Conservation (phyloP, 2,888 invertebrate genomes). For the Megalurothrips usitatus region DNA sequence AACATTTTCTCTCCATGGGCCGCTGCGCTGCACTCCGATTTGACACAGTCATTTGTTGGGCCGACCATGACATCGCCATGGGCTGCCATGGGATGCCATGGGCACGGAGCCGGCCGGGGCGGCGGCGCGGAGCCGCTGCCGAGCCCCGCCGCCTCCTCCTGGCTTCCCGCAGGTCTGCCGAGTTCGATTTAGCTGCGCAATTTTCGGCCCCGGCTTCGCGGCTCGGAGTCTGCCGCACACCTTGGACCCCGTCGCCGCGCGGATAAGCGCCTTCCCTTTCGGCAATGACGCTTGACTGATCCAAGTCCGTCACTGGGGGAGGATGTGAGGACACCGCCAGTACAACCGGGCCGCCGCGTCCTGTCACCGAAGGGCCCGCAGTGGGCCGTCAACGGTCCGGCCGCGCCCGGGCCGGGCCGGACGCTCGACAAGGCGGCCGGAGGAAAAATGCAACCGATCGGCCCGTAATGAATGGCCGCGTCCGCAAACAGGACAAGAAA, state of each 20-base stretch:
- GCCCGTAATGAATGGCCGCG: background rate
- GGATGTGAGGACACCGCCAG: too few relatives aligned
- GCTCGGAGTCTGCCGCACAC: too few relatives aligned
- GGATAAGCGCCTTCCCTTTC: too few relatives aligned
- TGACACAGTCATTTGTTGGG: slow-evolving; percentile 10
- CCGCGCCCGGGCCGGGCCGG: background rate
- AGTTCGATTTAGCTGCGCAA: background rate
- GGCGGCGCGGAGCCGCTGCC: background rate
- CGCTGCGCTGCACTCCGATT: background rate
- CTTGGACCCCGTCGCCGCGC: too few relatives aligned
- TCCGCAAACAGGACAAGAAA: background rate
- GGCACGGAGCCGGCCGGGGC: too few relatives aligned
- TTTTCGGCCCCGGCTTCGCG: too few relatives aligned
- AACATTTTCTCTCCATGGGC: slow-evolving; percentile 21
- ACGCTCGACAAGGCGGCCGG: too few relatives aligned
- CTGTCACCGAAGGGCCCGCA: background rate
- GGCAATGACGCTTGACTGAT: too few relatives aligned
- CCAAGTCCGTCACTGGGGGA: too few relatives aligned
- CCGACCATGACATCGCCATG: slow-evolving; percentile 22
- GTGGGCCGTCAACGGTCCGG: background rate
- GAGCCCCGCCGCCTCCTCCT: background rate
- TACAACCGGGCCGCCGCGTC: background rate
- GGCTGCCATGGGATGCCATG: too few relatives aligned
- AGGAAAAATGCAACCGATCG: too few relatives aligned
- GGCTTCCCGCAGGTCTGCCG: background rate